Evolutionary conservation across 2,797 vertebrate genomes (phyloP).

Genomic region (Parambassis ranga): DNA sequence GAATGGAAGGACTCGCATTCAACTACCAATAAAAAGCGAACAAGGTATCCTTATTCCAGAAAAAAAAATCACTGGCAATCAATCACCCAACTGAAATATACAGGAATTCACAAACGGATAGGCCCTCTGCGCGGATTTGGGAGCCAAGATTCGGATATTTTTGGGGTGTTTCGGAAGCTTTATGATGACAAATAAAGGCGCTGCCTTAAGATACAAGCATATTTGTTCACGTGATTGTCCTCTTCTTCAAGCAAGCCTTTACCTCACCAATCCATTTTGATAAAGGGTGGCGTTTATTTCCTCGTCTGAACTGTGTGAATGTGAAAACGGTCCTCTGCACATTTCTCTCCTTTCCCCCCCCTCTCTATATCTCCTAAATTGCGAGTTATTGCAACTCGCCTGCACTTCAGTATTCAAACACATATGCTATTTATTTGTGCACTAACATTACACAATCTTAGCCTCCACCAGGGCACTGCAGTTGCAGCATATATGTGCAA

Average conservation of each 20-base stretch:
- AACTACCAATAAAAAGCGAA: slow-evolving; percentile 98
- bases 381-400: slow-evolving; percentile 17
- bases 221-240: slow-evolving; percentile 98
- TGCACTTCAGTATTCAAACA: slow-evolving; percentile 22
- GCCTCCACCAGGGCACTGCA: not conserved
- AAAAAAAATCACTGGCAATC: slow-evolving; percentile 81
- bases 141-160: slow-evolving; percentile 83
- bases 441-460: not conserved
- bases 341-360: too few species aligned
- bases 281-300: slow-evolving; percentile 80
- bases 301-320: slow-evolving; percentile 68
- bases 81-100: slow-evolving; percentile 78
- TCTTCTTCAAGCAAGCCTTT: slow-evolving; percentile 84
- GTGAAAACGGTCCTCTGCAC: slow-evolving; percentile 57
- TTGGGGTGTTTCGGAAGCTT: slow-evolving; percentile 82
- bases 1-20: slow-evolving; percentile 94
- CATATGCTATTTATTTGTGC: not conserved
- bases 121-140: slow-evolving; percentile 70
- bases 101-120: slow-evolving; percentile 63
- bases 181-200: slow-evolving; percentile 95
- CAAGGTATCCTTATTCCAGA: slow-evolving; percentile 83
- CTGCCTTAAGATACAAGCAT: slow-evolving; percentile 95
- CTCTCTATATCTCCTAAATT: slow-evolving; percentile 27
- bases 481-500: not conserved
- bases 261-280: slow-evolving; percentile 83